Base-by-base conservation (phyloP, 2,797 vertebrate genomes). In the Ptychadena robeensis region DNA sequence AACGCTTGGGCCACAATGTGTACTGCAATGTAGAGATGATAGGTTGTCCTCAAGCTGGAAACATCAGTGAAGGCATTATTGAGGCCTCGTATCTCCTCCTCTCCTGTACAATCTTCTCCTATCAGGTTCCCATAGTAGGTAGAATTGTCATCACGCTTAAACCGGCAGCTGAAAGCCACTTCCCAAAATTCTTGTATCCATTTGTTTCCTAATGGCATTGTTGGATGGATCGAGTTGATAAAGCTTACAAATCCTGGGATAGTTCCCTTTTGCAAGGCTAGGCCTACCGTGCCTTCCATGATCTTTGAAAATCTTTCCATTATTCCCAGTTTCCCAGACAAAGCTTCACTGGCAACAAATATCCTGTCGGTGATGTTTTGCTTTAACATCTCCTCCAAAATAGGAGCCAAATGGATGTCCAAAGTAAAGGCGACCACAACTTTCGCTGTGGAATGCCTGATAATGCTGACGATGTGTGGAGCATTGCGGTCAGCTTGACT, bases 161-260 rank as follows among this genome's bases (percentile, higher is more conserved):
- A 87, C 0, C 91, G 96, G 82, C 96, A 96, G 86, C 94, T 94
- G 85, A 96, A 96, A 32, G 92, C 94, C 3, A 81, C 92, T 87
- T 95, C 93, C 95, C 95, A 96, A 89, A 97, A 96, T 84, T 95
- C 92, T 76, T 94, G 93, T 0, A 93, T 93, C 83, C 96, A 90
- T 0, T 71, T 1, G 48, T 95, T 90, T 3, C 69, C 63, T 15
- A 88, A 75, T 25, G 87, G 85, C 32, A 92, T 94, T 27, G 34
- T 53, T 0, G 95, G 95, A 85, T 94, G 91, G 4, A 96, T 22
- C 0, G 88, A 83, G 53, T 94, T 86, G 14, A 96, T 92, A 85
- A 94, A 91, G 11, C 84, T 63, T 82, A 87, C 86, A 70, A 97
- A 90, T 53, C 93, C 92, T 5, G 92, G 91, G 81, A 96, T 96